Evolutionary conservation across 64 coral and sea anemone species (phyloP).

Genomic region (Montipora foliosa): DNA sequence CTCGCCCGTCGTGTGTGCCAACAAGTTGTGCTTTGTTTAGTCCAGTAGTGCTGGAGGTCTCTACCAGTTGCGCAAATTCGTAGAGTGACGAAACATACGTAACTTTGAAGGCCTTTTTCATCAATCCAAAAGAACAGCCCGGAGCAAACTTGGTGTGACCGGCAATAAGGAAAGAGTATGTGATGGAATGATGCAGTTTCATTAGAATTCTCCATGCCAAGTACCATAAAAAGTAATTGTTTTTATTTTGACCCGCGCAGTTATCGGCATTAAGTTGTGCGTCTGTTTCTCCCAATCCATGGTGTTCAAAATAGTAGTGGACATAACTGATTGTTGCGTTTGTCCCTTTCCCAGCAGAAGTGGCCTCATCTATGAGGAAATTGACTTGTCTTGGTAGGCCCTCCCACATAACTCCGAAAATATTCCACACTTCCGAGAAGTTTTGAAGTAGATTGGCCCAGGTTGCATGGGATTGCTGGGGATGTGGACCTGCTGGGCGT

Average conservation of each 20-base stretch:
- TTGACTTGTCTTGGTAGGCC: constrained; percentile 31
- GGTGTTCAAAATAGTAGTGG: constrained; percentile 44
- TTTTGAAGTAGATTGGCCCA: constrained; percentile 16
- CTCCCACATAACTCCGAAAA: constrained; percentile 54
- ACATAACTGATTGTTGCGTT: constrained; percentile 40
- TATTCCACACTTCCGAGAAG: constrained; percentile 27
- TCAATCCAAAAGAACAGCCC: constrained; percentile 13
- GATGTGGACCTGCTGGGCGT: constrained; percentile 8
- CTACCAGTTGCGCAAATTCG: constrained; percentile 52
- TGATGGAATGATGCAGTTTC: not conserved
- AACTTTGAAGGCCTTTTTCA: constrained; percentile 27
- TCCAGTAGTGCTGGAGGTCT: constrained; percentile 43
- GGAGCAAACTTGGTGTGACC: constrained; percentile 46
- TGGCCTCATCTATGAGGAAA: constrained; percentile 36
- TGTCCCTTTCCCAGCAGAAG: constrained; percentile 16
- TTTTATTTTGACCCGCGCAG: constrained; percentile 45
- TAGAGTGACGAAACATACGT: constrained; percentile 43
- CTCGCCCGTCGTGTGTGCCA: constrained; percentile 42
- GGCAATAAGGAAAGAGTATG: constrained; percentile 16
- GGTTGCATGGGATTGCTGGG: constrained; percentile 1
- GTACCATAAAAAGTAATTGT: constrained; percentile 61
- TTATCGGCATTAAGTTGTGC: constrained; percentile 53
- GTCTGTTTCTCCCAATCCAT: constrained; percentile 41
- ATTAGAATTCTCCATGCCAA: constrained; percentile 18
- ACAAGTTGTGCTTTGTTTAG: constrained; percentile 60